Percentiles rank a stretch among this genome's conserved stretches.
These are phyloP conservation scores for Sogatella furcifera DNA, from an alignment of 1,140 invertebrate genomes.

Conservation along the genomic window DNA sequence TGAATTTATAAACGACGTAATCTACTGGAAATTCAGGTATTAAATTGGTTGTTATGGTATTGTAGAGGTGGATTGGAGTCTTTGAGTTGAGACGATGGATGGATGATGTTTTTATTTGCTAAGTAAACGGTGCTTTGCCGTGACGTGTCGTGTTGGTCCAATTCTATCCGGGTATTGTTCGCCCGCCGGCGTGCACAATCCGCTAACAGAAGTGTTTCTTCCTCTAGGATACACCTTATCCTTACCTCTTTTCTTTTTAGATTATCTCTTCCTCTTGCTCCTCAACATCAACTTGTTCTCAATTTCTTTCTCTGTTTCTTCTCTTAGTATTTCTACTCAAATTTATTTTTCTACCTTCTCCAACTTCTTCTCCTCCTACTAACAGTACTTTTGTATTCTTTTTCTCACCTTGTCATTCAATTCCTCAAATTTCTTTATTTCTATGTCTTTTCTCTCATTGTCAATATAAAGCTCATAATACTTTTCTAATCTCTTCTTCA, in stretches of 20 bases:
- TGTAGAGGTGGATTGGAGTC: too few species aligned
- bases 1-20: too few species aligned
- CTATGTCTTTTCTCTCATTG: conserved; percentile 4
- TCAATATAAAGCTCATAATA: background rate
- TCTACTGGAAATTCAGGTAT: too few species aligned
- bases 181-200: background rate
- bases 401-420: conserved; percentile 16
- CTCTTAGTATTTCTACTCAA: background rate
- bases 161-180: too few species aligned
- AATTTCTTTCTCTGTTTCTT: conserved; percentile 10
- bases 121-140: too few species aligned
- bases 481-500: background rate
- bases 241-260: background rate
- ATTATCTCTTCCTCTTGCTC: conserved; percentile 14
- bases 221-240: background rate
- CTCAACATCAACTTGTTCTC: conserved; percentile 11
- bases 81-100: too few species aligned
- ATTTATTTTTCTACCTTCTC: background rate
- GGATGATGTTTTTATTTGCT: too few species aligned
- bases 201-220: background rate
- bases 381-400: background rate
- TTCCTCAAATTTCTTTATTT: conserved; percentile 18
- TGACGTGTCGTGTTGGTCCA: too few species aligned
- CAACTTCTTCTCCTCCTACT: conserved; percentile 29
- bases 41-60: too few species aligned